phyloP scores from a whole-genome alignment of 2,888 invertebrate species.

The Spicauda simplicius region DNA sequence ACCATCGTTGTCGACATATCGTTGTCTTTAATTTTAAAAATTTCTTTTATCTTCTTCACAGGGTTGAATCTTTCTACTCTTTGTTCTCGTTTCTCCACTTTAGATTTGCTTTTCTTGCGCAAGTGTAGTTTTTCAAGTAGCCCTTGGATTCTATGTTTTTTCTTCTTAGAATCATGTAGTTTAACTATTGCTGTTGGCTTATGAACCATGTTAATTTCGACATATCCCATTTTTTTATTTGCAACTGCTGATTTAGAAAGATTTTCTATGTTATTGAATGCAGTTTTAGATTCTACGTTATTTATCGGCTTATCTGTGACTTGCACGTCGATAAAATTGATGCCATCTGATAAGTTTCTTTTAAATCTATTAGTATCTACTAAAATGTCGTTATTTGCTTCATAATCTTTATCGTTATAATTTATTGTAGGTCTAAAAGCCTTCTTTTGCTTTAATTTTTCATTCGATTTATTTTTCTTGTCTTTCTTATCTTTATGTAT shows the following conservation, averaged over 20 bases:
- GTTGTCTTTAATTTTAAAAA: slow-evolving; percentile 45
- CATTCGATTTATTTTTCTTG: neutral
- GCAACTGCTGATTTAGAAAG: slow-evolving; percentile 17
- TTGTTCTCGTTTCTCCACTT: slow-evolving; percentile 44
- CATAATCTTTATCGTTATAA: neutral
- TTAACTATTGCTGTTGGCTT: slow-evolving; percentile 54
- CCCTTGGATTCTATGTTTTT: slow-evolving; percentile 34
- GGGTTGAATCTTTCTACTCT: slow-evolving; percentile 57
- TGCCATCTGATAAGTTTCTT: slow-evolving; percentile 11
- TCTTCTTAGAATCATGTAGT: slow-evolving; percentile 40
- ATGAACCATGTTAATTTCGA: slow-evolving; percentile 53
- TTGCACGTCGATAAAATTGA: neutral
- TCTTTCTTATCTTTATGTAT: too few relatives aligned
- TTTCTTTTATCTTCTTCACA: slow-evolving; percentile 55
- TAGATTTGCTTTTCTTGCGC: slow-evolving; percentile 42
- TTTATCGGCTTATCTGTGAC: neutral
- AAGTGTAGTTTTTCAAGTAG: slow-evolving; percentile 44
- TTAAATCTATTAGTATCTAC: slow-evolving; percentile 6
- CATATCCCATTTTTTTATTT: slow-evolving; percentile 50
- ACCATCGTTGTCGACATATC: neutral
- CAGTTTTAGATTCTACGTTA: neutral
- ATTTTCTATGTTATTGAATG: neutral
- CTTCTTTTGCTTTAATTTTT: neutral
- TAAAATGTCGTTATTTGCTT: neutral
- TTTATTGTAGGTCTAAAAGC: neutral